Evolutionary conservation across 2,113 vertebrate species (phyloP).

Genomic region (Boleophthalmus pectinirostris): DNA sequence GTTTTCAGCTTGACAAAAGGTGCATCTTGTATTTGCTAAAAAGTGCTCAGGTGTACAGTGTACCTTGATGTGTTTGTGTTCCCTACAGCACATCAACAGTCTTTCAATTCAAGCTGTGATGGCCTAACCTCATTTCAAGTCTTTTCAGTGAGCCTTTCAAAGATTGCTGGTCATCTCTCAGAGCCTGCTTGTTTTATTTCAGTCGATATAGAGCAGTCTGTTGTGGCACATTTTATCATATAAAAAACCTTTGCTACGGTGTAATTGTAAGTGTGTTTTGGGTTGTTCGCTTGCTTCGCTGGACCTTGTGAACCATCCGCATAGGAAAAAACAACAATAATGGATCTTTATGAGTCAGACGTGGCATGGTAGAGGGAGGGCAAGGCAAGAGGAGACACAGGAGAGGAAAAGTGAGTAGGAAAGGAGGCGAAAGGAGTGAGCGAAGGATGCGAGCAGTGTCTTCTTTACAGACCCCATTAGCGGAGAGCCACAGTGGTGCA

Average conservation of each 20-base stretch:
- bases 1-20: constrained; percentile 30
- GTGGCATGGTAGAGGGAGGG: constrained; percentile 10
- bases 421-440: constrained; percentile 31
- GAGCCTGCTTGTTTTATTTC: constrained; percentile 62
- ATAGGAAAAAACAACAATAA: constrained; percentile 55
- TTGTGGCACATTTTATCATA: constrained; percentile 55
- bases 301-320: constrained; percentile 64
- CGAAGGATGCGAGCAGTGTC: constrained; percentile 50
- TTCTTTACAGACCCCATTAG: constrained; percentile 77
- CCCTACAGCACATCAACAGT: constrained; percentile 49
- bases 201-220: constrained; percentile 59
- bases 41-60: constrained; percentile 17
- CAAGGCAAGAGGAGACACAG: constrained; percentile 12
- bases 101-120: constrained; percentile 62
- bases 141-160: constrained; percentile 54
- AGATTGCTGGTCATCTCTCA: constrained; percentile 53
- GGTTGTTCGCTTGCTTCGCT: constrained; percentile 61
- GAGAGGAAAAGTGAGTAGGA: constrained; percentile 21
- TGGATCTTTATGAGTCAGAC: constrained; percentile 68
- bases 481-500: constrained; percentile 71
- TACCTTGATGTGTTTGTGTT: constrained; percentile 32
- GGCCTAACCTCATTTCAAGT: constrained; percentile 58
- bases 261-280: constrained; percentile 70
- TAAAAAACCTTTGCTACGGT: constrained; percentile 45
- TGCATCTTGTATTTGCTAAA: constrained; percentile 32